A percentile compares a stretch with the other conserved stretches of the same genome.
Conservation (phyloP, 2,797 vertebrate genomes). For the Echeneis naucrates region DNA sequence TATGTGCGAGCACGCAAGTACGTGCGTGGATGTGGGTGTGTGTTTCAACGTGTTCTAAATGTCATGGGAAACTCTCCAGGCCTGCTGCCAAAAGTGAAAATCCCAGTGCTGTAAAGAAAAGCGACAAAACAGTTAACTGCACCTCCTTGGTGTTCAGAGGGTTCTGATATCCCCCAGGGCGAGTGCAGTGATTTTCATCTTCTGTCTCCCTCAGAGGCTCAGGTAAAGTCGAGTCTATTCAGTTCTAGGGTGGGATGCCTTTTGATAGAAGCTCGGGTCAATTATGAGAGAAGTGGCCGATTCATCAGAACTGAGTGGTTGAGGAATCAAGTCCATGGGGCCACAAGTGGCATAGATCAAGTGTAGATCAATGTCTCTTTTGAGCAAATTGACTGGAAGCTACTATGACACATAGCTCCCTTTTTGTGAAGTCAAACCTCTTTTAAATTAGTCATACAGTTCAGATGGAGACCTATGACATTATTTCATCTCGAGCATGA, state of each 20-base stretch:
- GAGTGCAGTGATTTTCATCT: slow-evolving; percentile 11
- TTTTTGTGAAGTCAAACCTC: slow-evolving; percentile 40
- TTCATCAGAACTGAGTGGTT: slow-evolving; percentile 10
- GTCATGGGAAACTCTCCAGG: slow-evolving; percentile 14
- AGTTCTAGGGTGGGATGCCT: neutral
- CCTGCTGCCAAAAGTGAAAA: slow-evolving; percentile 22
- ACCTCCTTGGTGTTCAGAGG: neutral
- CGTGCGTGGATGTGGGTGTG: slow-evolving; percentile 6
- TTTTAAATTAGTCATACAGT: slow-evolving; percentile 63
- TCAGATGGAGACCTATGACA: slow-evolving; percentile 63
- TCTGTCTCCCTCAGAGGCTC: slow-evolving; percentile 15
- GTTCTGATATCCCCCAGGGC: slow-evolving; percentile 3
- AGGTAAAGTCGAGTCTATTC: slow-evolving; percentile 9
- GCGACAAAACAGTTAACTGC: slow-evolving; percentile 10
- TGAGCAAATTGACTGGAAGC: slow-evolving; percentile 53
- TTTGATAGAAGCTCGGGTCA: slow-evolving; percentile 44
- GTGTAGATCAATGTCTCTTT: slow-evolving; percentile 62
- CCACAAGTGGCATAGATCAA: slow-evolving; percentile 45
- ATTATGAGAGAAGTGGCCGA: slow-evolving; percentile 30
- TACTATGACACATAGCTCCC: slow-evolving; percentile 34
- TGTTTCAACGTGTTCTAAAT: slow-evolving; percentile 23
- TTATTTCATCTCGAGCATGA: slow-evolving; percentile 33
- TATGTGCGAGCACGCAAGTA: neutral
- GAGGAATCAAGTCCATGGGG: slow-evolving; percentile 41
- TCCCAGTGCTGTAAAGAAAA: slow-evolving; percentile 20